These are phyloP conservation scores for Augiades crinisus DNA, from an alignment of 2,888 invertebrate species.

Conservation along the genomic window DNA sequence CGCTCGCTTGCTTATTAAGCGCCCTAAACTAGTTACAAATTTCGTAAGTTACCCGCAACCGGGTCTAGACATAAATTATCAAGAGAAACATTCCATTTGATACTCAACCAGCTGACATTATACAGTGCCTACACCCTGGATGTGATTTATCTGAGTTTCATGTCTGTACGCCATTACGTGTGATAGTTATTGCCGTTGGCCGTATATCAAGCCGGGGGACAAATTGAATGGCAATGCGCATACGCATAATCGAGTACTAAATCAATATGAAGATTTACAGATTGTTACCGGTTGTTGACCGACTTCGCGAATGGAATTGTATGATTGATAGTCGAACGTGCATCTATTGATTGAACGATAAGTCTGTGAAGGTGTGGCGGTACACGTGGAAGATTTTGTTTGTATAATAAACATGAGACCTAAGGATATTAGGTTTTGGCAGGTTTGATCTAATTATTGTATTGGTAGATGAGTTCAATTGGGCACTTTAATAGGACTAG, in stretches of 20 bases:
- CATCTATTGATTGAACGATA: background rate
- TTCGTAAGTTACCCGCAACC: slow-evolving; percentile 1
- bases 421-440: too few species aligned
- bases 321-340: background rate
- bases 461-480: too few species aligned
- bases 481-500: too few species aligned
- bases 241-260: slow-evolving; percentile 11
- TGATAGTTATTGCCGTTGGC: slow-evolving; percentile 5
- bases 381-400: background rate
- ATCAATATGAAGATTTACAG: slow-evolving; percentile 19
- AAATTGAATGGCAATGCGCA: slow-evolving; percentile 18
- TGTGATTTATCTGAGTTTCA: slow-evolving; percentile 10
- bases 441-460: too few species aligned
- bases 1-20: slow-evolving; percentile 5
- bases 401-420: too few species aligned
- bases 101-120: slow-evolving; percentile 17
- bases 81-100: background rate
- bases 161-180: slow-evolving; percentile 17
- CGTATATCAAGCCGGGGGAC: slow-evolving; percentile 21
- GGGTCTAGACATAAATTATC: slow-evolving; percentile 12
- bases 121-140: background rate
- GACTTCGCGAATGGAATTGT: slow-evolving; percentile 12
- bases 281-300: slow-evolving; percentile 13
- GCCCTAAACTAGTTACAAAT: slow-evolving; percentile 2
- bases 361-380: background rate